A percentile compares a stretch with the other conserved stretches of the same genome.
Evolutionary conservation across 2,113 vertebrate species (phyloP).

Genomic region (Podarcis cretensis): DNA sequence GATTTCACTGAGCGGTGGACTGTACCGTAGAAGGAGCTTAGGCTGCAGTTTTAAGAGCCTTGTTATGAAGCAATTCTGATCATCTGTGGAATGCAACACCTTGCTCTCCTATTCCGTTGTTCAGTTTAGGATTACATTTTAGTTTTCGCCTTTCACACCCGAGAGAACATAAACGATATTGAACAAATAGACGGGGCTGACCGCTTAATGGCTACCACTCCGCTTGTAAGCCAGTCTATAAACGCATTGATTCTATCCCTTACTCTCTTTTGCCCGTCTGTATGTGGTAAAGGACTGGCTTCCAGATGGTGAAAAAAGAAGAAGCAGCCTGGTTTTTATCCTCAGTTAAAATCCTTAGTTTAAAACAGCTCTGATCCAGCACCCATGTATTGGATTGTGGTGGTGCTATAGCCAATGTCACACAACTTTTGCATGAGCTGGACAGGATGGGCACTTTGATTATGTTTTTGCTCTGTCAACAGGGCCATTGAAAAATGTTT

Average conservation of each 20-base stretch:
- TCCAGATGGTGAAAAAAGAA: not conserved
- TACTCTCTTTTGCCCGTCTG: not conserved
- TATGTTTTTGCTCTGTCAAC: not conserved
- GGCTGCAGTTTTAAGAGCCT: conserved; percentile 1
- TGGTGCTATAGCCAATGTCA: not conserved
- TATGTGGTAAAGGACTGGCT: not conserved
- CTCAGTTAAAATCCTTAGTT: not conserved
- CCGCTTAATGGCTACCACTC: not conserved
- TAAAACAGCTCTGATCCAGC: not conserved
- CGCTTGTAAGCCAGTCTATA: not conserved
- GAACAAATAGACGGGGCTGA: not conserved
- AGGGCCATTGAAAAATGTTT: not conserved
- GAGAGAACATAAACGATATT: not conserved
- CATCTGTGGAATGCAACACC: not conserved
- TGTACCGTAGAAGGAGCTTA: not conserved
- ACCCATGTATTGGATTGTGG: not conserved
- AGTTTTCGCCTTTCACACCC: not conserved
- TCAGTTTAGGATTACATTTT: not conserved
- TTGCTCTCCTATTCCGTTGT: not conserved
- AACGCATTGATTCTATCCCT: not conserved
- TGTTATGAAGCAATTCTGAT: not conserved
- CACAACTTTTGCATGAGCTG: not conserved
- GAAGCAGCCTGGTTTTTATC: not conserved
- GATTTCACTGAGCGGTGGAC: not conserved
- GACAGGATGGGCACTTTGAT: not conserved